phyloP scores from a whole-genome alignment of 2,888 invertebrate genomes.

The Pollenia angustigena region DNA sequence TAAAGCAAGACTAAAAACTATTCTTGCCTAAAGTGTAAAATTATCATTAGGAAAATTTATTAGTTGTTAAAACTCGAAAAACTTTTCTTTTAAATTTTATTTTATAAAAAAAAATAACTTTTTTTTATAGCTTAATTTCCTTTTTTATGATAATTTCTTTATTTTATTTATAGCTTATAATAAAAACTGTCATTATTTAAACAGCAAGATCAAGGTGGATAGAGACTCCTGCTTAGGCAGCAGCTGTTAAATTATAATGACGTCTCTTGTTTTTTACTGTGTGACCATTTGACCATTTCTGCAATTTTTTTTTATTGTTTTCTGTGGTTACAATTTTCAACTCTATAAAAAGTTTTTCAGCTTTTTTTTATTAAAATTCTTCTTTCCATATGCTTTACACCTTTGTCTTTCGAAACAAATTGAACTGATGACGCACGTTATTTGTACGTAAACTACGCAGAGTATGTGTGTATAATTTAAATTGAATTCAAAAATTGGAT shows the following conservation, averaged over 20 bases:
- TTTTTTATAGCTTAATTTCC: constrained; percentile 6
- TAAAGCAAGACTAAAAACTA: not conserved
- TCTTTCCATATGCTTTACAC: constrained; percentile 20
- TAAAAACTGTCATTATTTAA: constrained; percentile 24
- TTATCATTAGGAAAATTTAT: not conserved
- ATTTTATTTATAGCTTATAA: not conserved
- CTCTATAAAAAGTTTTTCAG: not conserved
- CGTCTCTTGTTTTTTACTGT: constrained; percentile 18
- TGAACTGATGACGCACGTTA: constrained; percentile 65
- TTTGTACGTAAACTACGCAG: constrained; percentile 10
- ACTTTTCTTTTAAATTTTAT: not conserved
- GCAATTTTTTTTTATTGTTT: constrained; percentile 7
- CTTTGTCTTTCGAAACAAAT: constrained; percentile 10
- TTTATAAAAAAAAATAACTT: not conserved
- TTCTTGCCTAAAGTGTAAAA: no score
- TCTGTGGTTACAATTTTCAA: constrained; percentile 17
- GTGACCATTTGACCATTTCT: constrained; percentile 8
- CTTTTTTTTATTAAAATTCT: not conserved
- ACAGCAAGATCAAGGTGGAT: constrained; percentile 24
- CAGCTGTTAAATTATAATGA: constrained; percentile 58
- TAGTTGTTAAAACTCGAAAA: not conserved
- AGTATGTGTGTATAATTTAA: not conserved
- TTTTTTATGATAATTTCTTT: constrained; percentile 46
- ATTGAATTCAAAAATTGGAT: constrained; percentile 30
- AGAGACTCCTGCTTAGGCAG: constrained; percentile 27